phyloP scores from a whole-genome alignment of 2,113 vertebrate genomes.

The Hypocryptadius cinnamomeus region DNA sequence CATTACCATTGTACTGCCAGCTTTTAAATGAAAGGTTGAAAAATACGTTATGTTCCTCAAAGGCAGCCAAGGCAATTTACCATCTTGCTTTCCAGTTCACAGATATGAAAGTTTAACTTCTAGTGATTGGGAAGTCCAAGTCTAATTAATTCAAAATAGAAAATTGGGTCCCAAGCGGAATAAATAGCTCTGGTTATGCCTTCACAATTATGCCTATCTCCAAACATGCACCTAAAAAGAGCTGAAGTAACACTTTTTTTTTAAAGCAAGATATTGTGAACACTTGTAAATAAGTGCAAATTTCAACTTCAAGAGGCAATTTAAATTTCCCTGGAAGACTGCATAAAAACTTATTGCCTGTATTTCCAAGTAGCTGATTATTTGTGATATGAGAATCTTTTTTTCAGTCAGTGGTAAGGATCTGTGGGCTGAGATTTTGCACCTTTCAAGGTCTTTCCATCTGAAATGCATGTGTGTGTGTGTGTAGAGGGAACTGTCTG shows the following conservation, averaged over 20 bases:
- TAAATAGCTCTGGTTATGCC: not conserved
- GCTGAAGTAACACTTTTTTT: not conserved
- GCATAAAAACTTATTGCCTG: not conserved
- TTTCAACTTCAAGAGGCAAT: not conserved
- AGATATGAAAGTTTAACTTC: not conserved
- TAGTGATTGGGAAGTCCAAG: not conserved
- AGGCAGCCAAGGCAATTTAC: not conserved
- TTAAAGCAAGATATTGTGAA: not conserved
- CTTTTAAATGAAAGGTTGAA: not conserved
- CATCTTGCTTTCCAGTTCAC: not conserved
- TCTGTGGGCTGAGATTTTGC: not conserved
- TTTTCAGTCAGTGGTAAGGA: not conserved
- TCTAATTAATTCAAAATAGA: not conserved
- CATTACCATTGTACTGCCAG: not conserved
- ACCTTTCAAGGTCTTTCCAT: not conserved
- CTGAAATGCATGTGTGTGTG: not conserved
- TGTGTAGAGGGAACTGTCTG: not conserved
- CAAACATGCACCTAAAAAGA: not conserved
- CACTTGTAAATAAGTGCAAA: not conserved
- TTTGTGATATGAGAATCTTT: not conserved
- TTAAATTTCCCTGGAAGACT: not conserved
- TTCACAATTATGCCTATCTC: not conserved
- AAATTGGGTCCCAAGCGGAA: not conserved
- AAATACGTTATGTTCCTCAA: not conserved
- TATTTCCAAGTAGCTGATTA: not conserved